Base-by-base conservation (phyloP, 2,113 vertebrate genomes). In the Pachycephala philippinensis region DNA sequence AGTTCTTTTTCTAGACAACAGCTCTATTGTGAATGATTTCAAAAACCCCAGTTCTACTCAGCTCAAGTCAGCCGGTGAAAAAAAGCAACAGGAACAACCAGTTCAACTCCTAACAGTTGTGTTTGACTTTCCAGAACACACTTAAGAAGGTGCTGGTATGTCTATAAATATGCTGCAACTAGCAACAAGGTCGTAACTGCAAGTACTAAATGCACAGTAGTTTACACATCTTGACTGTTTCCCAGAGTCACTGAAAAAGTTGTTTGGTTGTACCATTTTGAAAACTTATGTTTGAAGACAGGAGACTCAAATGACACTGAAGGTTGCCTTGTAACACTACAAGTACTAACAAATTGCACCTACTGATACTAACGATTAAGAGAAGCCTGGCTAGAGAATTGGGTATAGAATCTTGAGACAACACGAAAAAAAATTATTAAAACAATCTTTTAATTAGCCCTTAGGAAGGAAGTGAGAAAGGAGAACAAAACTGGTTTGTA, bases 61-160 rank as follows among this genome's bases (percentile, higher is more conserved):
- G 27, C 20, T 68, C 27, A 78, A 82, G 52, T 37, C 50, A 82
- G n/a, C 30, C 27, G 15, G 21, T 68, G 42, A 61, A 84, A 84
- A 84, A 37, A 85, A 61, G n/a, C 27, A 90, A 82, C 2, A 78
- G 15, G 54, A 86, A 72, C 35, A 91, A 35, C 13, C 87, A 72
- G 63, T 80, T 86, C 45, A 53, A 53, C 53, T 87, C 53, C 42
- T 63, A 87, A 63, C 22, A 57, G 47, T 57, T 70, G 66, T 39
- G 45, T 92, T 96, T 84, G 89, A 86, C 26, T 90, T 94, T 89
- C 79, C 87, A 77, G 54, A 44, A 84, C 35, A 69, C 52, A 65
- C 53, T 72, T 84, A 30, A 64, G 35, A 77, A 84, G 39, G 44
- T 21, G 11, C 27, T 59, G 35, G 22, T 23, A 68, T 50, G 45